Evolutionary conservation across 1,140 invertebrate species (phyloP).

Genomic region (Melipona quadrifasciata): DNA sequence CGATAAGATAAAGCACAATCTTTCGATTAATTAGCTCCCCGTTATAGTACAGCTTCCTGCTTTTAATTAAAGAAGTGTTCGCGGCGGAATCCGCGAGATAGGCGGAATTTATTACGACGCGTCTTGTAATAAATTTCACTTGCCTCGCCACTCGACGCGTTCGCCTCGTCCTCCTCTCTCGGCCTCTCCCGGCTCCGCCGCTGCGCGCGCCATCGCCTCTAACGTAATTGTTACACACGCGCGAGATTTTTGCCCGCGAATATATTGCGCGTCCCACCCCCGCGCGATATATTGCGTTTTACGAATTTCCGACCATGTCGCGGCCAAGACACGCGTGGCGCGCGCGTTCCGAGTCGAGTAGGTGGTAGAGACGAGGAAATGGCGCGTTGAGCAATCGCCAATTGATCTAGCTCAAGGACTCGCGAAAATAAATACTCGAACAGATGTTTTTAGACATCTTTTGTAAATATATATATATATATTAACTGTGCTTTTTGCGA

Average conservation of each 20-base stretch:
- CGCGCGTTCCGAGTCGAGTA: not conserved
- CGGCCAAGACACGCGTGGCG: not conserved
- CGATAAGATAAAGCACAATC: slow-evolving; percentile 52
- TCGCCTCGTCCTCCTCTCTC: slow-evolving; percentile 40
- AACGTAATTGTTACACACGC: slow-evolving; percentile 62
- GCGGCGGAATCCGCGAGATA: slow-evolving; percentile 54
- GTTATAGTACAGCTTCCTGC: slow-evolving; percentile 55
- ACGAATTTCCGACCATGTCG: not conserved
- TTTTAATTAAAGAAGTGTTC: slow-evolving; percentile 66
- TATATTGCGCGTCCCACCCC: not conserved
- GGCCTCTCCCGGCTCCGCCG: not conserved
- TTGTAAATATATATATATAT: no score
- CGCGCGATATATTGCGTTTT: not conserved
- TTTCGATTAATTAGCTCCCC: slow-evolving; percentile 52
- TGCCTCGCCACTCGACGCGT: slow-evolving; percentile 59
- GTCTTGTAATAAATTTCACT: slow-evolving; percentile 62
- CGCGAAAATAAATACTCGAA: no score
- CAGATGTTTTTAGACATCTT: no score
- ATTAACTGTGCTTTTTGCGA: no score
- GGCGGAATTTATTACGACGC: slow-evolving; percentile 59
- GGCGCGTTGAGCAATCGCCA: not conserved
- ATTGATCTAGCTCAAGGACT: no score
- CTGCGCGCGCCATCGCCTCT: slow-evolving; percentile 18
- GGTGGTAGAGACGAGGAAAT: not conserved
- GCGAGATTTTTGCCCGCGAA: slow-evolving; percentile 47